Evolutionary conservation across 2,113 vertebrate species (phyloP).

Genomic region (Paratilapia polleni): DNA sequence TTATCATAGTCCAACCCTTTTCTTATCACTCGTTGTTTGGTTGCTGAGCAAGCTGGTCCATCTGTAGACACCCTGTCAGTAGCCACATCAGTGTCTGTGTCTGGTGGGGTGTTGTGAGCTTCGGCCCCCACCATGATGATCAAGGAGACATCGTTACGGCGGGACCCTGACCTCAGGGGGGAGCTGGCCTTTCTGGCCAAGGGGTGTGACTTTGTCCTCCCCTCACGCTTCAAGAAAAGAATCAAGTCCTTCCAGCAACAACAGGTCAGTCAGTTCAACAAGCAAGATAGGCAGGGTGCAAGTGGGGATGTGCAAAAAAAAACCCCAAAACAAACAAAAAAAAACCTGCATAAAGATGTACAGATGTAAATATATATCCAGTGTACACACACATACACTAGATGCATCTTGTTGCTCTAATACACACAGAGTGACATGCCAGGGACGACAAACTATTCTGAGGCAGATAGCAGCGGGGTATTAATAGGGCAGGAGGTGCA

Average conservation of each 20-base stretch:
- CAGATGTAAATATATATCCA: neutral
- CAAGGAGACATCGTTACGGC: conserved; percentile 94
- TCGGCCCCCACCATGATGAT: conserved; percentile 93
- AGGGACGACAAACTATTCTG: conserved; percentile 87
- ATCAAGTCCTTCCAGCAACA: conserved; percentile 97
- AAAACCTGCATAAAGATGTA: neutral
- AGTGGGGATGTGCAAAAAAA: neutral
- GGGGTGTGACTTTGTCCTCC: conserved; percentile 99
- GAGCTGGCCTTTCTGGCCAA: conserved; percentile 96
- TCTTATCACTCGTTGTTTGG: neutral
- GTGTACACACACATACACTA: conserved; percentile 14
- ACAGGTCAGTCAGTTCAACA: conserved; percentile 86
- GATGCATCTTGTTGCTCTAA: conserved; percentile 20
- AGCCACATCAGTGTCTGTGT: conserved; percentile 48
- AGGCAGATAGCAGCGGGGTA: conserved; percentile 90
- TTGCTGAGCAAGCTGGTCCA: neutral
- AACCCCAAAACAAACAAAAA: neutral
- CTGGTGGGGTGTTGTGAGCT: conserved; percentile 45
- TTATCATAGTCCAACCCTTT: neutral
- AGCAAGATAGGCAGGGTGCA: conserved; percentile 3
- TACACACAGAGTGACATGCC: conserved; percentile 76
- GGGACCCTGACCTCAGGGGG: conserved; percentile 96
- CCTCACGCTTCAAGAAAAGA: conserved; percentile 97
- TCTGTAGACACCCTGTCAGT: conserved; percentile 19
- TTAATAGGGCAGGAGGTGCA: conserved; percentile 89